A percentile compares a stretch with the other conserved stretches of the same genome.
Evolutionary conservation across 1,140 invertebrate genomes (phyloP).

Genomic region (Yoshiicerus persimilis): DNA sequence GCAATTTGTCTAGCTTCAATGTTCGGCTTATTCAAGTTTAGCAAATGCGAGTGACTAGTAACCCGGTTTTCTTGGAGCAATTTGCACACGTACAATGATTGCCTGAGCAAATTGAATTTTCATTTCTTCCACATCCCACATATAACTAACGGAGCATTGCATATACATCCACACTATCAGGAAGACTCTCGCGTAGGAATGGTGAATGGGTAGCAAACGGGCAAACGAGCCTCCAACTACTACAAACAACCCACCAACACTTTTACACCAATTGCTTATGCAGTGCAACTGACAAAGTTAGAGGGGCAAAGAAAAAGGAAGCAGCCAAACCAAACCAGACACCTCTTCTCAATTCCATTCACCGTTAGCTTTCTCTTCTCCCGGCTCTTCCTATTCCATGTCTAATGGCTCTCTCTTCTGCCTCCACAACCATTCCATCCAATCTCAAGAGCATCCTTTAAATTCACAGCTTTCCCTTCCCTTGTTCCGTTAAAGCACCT

Average conservation of each 20-base stretch:
- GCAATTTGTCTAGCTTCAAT: neutral
- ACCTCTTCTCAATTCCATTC: neutral
- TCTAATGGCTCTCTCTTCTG: constrained; percentile 2
- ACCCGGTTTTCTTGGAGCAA: constrained; percentile 3
- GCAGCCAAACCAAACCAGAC: neutral
- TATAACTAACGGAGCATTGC: neutral
- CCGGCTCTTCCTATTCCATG: neutral
- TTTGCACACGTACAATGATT: constrained; percentile 22
- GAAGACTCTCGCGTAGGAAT: too few species aligned
- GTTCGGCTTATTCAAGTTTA: neutral
- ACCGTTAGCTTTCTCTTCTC: neutral
- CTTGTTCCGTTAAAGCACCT: neutral
- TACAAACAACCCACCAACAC: neutral
- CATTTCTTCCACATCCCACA: neutral
- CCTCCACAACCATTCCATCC: neutral
- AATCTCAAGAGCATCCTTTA: constrained; percentile 1
- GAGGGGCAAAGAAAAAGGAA: neutral
- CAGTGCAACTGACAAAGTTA: neutral
- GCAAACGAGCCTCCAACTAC: neutral
- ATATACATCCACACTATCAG: neutral
- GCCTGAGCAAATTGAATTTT: constrained; percentile 17
- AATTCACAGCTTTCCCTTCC: neutral
- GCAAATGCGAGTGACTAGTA: neutral
- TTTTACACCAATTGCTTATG: too few species aligned
- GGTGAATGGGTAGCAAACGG: neutral